phyloP scores from a whole-genome alignment of 2,888 invertebrate species.

The Ichneumoninae sp. region DNA sequence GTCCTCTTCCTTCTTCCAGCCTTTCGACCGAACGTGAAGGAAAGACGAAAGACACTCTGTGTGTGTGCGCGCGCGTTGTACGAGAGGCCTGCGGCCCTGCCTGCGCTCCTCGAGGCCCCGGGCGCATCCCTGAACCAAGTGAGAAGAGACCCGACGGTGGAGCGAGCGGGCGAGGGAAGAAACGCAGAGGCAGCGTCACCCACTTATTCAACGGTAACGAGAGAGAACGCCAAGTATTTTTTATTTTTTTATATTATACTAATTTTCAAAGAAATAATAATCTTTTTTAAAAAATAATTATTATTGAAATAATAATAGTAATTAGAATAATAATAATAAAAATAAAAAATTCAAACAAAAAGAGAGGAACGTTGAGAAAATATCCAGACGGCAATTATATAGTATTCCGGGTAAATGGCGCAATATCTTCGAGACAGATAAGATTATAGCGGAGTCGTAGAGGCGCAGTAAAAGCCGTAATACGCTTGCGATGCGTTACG shows the following conservation, averaged over 20 bases:
- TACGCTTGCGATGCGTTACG: slow-evolving; percentile 54
- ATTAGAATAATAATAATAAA: neutral
- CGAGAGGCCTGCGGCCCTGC: slow-evolving; percentile 76
- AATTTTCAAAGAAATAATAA: too few relatives aligned
- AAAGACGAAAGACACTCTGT: slow-evolving; percentile 26
- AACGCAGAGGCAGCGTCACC: slow-evolving; percentile 26
- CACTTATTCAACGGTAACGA: slow-evolving; percentile 18
- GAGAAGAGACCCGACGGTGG: slow-evolving; percentile 32
- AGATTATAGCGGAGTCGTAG: slow-evolving; percentile 76
- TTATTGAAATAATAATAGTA: neutral
- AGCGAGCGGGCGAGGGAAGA: neutral
- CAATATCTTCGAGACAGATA: slow-evolving; percentile 78
- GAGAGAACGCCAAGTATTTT: neutral
- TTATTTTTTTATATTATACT: too few relatives aligned
- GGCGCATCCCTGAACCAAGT: slow-evolving; percentile 69
- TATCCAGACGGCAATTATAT: slow-evolving; percentile 65
- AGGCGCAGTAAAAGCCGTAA: slow-evolving; percentile 28
- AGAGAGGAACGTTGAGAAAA: neutral
- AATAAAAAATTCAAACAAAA: slow-evolving; percentile 16
- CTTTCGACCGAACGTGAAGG: neutral
- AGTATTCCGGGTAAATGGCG: slow-evolving; percentile 70
- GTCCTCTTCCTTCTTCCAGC: slow-evolving; percentile 56
- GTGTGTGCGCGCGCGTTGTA: slow-evolving; percentile 1
- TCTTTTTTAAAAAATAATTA: too few relatives aligned
- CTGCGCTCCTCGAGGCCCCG: slow-evolving; percentile 76